Evolutionary conservation across 1,140 invertebrate species (phyloP).

Genomic region (Homarus americanus): DNA sequence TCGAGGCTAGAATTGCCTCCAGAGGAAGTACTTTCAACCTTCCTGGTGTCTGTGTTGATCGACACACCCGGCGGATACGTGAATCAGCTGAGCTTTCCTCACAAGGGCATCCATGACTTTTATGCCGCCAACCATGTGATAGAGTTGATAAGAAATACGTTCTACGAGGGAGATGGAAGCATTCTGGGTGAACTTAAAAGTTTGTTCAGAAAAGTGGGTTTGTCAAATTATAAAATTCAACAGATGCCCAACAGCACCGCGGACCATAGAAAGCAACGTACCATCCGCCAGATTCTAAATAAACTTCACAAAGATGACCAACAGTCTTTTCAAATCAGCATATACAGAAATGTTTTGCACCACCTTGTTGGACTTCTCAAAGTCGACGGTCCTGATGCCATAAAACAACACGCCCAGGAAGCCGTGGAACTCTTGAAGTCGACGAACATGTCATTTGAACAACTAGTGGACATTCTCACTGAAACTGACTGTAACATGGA

Average conservation of each 20-base stretch:
- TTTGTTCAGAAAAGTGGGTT: not conserved
- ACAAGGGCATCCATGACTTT: constrained; percentile 58
- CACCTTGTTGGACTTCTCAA: constrained; percentile 25
- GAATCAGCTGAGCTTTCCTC: constrained; percentile 24
- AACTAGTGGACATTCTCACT: constrained; percentile 36
- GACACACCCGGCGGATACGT: not conserved
- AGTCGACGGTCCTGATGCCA: not conserved
- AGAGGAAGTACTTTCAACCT: constrained; percentile 39
- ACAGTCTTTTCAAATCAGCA: not conserved
- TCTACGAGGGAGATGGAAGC: not conserved
- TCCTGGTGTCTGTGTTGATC: not conserved
- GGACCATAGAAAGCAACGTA: not conserved
- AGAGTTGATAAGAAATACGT: not conserved
- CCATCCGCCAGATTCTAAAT: constrained; percentile 13
- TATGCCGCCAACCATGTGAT: constrained; percentile 26
- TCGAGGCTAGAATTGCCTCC: not conserved
- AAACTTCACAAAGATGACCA: constrained; percentile 3
- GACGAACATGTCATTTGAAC: constrained; percentile 21
- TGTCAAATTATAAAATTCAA: constrained; percentile 12
- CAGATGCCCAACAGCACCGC: not conserved
- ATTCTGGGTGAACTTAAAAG: not conserved
- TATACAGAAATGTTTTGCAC: constrained; percentile 32
- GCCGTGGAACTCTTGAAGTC: constrained; percentile 15
- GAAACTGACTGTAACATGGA: constrained; percentile 19
- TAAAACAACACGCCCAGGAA: not conserved